Conservation (phyloP, 2,888 invertebrate genomes). For the Parapristionchus giblindavisi region DNA sequence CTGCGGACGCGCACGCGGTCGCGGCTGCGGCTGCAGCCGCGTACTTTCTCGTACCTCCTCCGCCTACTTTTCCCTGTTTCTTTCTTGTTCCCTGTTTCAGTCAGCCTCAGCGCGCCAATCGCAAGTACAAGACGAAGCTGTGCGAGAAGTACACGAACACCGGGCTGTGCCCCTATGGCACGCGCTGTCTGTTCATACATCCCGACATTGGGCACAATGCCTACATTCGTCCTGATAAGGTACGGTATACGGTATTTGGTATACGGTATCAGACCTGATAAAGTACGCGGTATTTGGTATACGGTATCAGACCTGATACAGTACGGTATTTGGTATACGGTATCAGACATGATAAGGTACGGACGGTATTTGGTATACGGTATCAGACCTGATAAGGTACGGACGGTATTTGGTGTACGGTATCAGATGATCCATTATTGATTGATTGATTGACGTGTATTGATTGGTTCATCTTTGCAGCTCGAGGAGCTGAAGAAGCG, state of each 20-base stretch:
- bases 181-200: slow-evolving; percentile 67
- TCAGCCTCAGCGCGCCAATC: slow-evolving; percentile 53
- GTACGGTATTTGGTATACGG: too few species aligned
- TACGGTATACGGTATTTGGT: slow-evolving; percentile 22
- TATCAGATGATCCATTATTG: too few species aligned
- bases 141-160: slow-evolving; percentile 69
- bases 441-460: too few species aligned
- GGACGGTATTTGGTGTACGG: not conserved
- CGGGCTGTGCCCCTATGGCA: slow-evolving; percentile 67
- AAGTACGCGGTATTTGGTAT: too few species aligned
- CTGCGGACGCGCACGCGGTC: slow-evolving; percentile 13
- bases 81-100: slow-evolving; percentile 41
- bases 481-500: slow-evolving; percentile 33
- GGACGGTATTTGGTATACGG: not conserved
- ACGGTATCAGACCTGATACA: too few species aligned
- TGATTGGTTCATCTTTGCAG: slow-evolving; percentile 8
- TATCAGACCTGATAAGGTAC: not conserved
- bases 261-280: not conserved
- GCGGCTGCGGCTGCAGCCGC: slow-evolving; percentile 24
- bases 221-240: slow-evolving; percentile 58
- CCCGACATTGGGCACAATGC: slow-evolving; percentile 56
- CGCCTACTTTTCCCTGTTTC: too few species aligned
- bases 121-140: slow-evolving; percentile 68
- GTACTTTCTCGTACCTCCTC: slow-evolving; percentile 17
- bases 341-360: not conserved